Base-by-base conservation (phyloP, 1,140 invertebrate genomes). In the Cydia strobilella region DNA sequence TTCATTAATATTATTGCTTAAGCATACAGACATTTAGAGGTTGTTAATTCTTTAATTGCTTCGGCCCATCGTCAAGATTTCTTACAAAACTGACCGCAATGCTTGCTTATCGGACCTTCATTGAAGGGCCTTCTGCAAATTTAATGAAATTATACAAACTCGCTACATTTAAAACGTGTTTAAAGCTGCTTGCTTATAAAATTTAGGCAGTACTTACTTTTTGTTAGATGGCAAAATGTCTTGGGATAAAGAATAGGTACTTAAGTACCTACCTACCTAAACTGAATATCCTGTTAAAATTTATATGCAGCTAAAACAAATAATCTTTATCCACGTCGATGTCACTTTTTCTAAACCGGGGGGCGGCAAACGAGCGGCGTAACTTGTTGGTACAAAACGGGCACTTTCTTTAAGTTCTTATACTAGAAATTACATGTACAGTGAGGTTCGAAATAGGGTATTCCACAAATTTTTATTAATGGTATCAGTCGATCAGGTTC, bases 391-490 rank as follows among this genome's bases (percentile, higher is more conserved):
- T 69, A 69, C 65, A 69, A 69, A 69, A 82, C 78, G 48, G n/a
- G 78, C 77, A 80, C 81, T 82, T 82, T 82, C 81, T 80, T 59
- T 80, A 75, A 31, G 65, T 59, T 77, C 62, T 74, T 76, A 77
- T 76, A 77, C 77, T 65, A 79, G 65, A 69, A 35, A 69, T 69
- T 77, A 69, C 62, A 71, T 23, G 71, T 75, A n/a, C n/a, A n/a
- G n/a, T n/a, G n/a, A n/a, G n/a, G n/a, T n/a, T n/a, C n/a, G n/a
- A n/a, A n/a, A n/a, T n/a, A n/a, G n/a, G n/a, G n/a, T n/a, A n/a
- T n/a, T n/a, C n/a, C n/a, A n/a, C n/a, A n/a, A n/a, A n/a, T n/a
- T n/a, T n/a, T n/a, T n/a, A n/a, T n/a, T n/a, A n/a, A n/a, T n/a
- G n/a, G n/a, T n/a, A n/a, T n/a, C n/a, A n/a, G n/a, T n/a, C n/a